These are phyloP conservation scores for Siphamia tubifer DNA, from an alignment of 2,113 vertebrate species.

Conservation along the genomic window DNA sequence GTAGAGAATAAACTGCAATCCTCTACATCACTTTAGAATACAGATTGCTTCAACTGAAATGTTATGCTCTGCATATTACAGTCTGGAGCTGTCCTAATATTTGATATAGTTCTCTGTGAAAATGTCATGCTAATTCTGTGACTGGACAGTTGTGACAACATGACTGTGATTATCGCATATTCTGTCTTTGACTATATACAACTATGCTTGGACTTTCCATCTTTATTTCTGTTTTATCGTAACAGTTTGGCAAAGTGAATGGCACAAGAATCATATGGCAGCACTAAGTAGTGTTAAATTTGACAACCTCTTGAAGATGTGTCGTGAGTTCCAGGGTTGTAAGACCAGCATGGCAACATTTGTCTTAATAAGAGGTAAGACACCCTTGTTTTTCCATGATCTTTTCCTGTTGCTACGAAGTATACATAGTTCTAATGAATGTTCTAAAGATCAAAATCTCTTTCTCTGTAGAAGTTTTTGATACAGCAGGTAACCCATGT, in stretches of 20 bases:
- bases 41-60: too few relatives aligned
- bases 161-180: neutral
- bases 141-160: too few relatives aligned
- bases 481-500: constrained; percentile 42
- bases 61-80: too few relatives aligned
- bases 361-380: constrained; percentile 83
- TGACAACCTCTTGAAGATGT: constrained; percentile 74
- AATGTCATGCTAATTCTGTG: neutral
- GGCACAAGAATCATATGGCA: constrained; percentile 80
- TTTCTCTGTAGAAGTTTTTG: constrained; percentile 52
- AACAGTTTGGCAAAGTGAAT: constrained; percentile 60
- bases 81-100: too few relatives aligned
- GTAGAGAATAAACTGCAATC: too few relatives aligned
- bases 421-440: too few relatives aligned
- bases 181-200: neutral
- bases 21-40: too few relatives aligned
- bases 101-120: too few relatives aligned
- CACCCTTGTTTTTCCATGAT: neutral
- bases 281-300: constrained; percentile 79
- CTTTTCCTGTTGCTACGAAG: neutral
- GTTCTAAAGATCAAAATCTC: neutral
- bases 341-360: constrained; percentile 84
- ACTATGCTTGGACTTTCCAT: neutral
- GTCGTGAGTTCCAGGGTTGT: constrained; percentile 67
- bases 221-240: neutral